These are phyloP conservation scores for Meganola albula DNA, from an alignment of 2,888 invertebrate species.

Conservation along the genomic window DNA sequence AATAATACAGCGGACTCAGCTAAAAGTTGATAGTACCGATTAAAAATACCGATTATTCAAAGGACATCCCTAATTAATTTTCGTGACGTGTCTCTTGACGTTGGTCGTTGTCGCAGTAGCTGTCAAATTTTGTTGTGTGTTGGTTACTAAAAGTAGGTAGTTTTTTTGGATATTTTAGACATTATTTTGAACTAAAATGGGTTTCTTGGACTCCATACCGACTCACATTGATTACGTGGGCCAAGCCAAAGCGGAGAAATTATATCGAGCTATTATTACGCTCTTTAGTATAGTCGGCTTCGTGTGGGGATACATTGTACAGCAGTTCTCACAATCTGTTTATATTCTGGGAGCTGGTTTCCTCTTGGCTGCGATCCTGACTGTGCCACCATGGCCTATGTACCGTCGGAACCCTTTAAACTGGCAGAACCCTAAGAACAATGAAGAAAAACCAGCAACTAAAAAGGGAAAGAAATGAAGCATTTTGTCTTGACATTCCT, in stretches of 20 bases:
- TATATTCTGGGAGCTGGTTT: conserved; percentile 96
- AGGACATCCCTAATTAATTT: too few relatives aligned
- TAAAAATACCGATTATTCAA: too few relatives aligned
- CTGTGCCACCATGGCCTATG: conserved; percentile 98
- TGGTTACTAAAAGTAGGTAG: conserved; percentile 19
- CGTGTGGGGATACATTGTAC: conserved; percentile 94
- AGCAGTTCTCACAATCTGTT: conserved; percentile 97
- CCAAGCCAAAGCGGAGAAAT: conserved; percentile 91
- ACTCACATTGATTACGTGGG: conserved; percentile 88
- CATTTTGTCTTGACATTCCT: conserved; percentile 2
- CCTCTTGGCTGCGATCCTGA: conserved; percentile 88
- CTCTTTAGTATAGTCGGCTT: conserved; percentile 94
- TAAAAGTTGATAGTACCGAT: too few relatives aligned
- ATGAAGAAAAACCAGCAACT: conserved; percentile 62
- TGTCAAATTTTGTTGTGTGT: conserved; percentile 26
- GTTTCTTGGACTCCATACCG: conserved; percentile 69
- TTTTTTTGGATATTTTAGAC: background rate
- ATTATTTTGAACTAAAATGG: conserved; percentile 44
- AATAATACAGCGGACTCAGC: too few relatives aligned
- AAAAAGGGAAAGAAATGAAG: conserved; percentile 74
- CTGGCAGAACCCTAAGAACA: conserved; percentile 87
- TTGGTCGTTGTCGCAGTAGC: too few relatives aligned
- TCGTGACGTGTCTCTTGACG: conserved; percentile 19
- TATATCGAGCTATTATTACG: conserved; percentile 93
- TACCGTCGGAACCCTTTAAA: conserved; percentile 91